Evolutionary conservation across 1,140 invertebrate genomes (phyloP).

Genomic region (Drosophila pruinosa): DNA sequence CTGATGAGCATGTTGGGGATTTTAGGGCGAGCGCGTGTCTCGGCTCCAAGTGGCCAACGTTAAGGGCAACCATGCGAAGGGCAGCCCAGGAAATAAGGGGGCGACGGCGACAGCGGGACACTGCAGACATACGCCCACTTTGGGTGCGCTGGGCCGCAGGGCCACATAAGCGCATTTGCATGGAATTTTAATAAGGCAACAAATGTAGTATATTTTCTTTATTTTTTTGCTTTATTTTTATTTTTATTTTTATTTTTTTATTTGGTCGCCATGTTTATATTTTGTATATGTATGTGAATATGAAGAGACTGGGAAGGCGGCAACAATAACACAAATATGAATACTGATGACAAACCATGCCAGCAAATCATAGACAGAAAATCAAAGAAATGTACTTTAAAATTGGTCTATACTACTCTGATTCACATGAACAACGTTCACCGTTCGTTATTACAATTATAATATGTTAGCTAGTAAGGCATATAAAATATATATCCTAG

Average conservation of each 20-base stretch:
- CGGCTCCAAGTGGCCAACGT: slow-evolving; percentile 37
- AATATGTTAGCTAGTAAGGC: too few species aligned
- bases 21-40: slow-evolving; percentile 31
- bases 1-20: slow-evolving; percentile 37
- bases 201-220: slow-evolving; percentile 32
- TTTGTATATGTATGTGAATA: not conserved
- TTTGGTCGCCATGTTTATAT: slow-evolving; percentile 53
- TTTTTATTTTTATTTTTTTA: slow-evolving; percentile 35
- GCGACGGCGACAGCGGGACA: not conserved
- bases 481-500: too few species aligned
- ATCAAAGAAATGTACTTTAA: slow-evolving; percentile 38
- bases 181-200: slow-evolving; percentile 76
- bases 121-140: slow-evolving; percentile 27
- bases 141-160: slow-evolving; percentile 26
- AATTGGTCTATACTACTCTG: slow-evolving; percentile 18
- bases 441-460: too few species aligned
- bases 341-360: slow-evolving; percentile 26
- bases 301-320: slow-evolving; percentile 14
- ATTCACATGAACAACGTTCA: not conserved
- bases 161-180: slow-evolving; percentile 75
- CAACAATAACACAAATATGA: slow-evolving; percentile 21
- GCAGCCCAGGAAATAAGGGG: not conserved
- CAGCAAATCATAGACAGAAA: slow-evolving; percentile 10
- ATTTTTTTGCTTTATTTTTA: slow-evolving; percentile 6
- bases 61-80: slow-evolving; percentile 3